These are phyloP conservation scores for Phylloscopus collybita DNA, from an alignment of 2,797 vertebrate genomes.

Conservation along the genomic window DNA sequence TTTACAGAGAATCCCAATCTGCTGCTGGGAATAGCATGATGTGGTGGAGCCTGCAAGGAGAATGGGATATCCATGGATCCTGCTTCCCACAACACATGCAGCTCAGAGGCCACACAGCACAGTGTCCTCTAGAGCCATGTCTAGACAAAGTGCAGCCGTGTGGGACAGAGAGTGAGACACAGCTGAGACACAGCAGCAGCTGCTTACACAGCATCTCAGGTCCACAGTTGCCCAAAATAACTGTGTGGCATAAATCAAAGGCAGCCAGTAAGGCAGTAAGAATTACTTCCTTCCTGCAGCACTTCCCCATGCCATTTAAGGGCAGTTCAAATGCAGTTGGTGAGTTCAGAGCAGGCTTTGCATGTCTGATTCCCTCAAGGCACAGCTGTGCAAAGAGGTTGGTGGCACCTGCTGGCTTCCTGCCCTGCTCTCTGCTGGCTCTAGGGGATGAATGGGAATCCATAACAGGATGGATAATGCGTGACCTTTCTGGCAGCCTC, in stretches of 20 bases:
- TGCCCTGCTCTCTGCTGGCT: not conserved
- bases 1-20: not conserved
- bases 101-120: not conserved
- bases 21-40: not conserved
- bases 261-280: not conserved
- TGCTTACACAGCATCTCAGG: not conserved
- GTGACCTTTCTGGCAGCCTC: not conserved
- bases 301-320: not conserved
- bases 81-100: not conserved
- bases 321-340: not conserved
- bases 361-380: not conserved
- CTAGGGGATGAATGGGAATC: not conserved
- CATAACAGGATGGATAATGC: not conserved
- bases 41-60: not conserved
- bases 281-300: not conserved
- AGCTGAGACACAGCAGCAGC: not conserved
- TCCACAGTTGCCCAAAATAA: not conserved
- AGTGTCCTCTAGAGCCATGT: not conserved
- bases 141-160: rapidly evolving
- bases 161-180: no score
- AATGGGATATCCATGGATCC: not conserved
- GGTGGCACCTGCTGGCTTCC: not conserved
- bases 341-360: not conserved
- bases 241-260: not conserved
- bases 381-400: not conserved